Conservation (phyloP, 2,113 vertebrate genomes). For the Onychorhynchus coronatus region DNA sequence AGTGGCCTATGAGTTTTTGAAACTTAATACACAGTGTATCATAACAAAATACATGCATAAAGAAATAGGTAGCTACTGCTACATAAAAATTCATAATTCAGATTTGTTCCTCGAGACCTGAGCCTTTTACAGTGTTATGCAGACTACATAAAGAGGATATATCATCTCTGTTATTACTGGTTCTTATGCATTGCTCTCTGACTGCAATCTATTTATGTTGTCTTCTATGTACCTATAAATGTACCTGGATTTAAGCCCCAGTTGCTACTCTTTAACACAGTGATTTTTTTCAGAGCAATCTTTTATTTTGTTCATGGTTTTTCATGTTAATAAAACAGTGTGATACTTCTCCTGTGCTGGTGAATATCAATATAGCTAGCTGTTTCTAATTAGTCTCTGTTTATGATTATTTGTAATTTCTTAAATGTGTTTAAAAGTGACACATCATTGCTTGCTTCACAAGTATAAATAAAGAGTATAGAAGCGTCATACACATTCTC, state of each 20-base stretch:
- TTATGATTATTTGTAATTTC: neutral
- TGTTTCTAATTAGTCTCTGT: neutral
- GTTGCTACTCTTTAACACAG: neutral
- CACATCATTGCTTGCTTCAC: neutral
- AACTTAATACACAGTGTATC: neutral
- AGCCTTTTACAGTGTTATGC: neutral
- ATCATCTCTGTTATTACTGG: neutral
- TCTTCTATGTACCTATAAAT: neutral
- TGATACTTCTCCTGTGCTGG: neutral
- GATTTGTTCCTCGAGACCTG: neutral
- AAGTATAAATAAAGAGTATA: neutral
- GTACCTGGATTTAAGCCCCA: neutral
- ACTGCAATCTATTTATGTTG: neutral
- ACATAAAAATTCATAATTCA: slow-evolving; percentile 24
- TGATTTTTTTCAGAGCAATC: neutral
- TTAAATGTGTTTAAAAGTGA: neutral
- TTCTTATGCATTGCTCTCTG: neutral
- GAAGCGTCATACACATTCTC: neutral
- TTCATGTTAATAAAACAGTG: neutral
- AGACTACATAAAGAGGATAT: neutral
- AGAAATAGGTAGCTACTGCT: neutral
- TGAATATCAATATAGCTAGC: neutral
- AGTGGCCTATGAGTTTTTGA: neutral
- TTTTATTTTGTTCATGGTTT: neutral
- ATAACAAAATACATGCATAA: neutral